Base-by-base conservation (phyloP, 2,113 vertebrate genomes). In the Setophaga coronata region DNA sequence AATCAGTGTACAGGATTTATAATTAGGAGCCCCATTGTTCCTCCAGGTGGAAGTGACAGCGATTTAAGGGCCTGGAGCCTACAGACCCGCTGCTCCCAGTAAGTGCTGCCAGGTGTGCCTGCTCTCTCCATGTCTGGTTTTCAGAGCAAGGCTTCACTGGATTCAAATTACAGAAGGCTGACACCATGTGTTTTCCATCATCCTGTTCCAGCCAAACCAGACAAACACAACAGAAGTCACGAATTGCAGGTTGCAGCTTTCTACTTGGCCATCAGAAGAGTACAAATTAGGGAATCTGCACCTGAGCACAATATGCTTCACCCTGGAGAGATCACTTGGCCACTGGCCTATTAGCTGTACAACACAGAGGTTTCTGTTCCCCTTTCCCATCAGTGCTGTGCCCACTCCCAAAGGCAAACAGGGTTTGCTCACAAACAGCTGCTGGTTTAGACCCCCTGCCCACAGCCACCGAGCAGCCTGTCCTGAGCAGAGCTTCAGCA, bases 121-220 rank as follows among this genome's bases (percentile, higher is more conserved):
- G 48, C 90, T 85, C 87, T 69, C 87, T 85, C 38, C 79, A 77
- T 85, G 94, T 94, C 85, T 95, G 94, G 36, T 77, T 92, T 90
- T 86, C 92, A 91, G 38, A 87, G 78, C 45, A 79, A 89, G 53
- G 33, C 36, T 87, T 60, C 31, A n/a, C 21, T 0, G 0, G 72
- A 76, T 50, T 90, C 74, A 66, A 47, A 80, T 87, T 86, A 76
- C 87, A 83, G 72, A 73, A 64, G 19, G 29, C 87, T 84, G 42
- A 84, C 72, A 50, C 20, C 50, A 91, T n/a, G 3, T 40, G 18
- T 82, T 50, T 72, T 65, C 70, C n/a, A 31, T 48, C 69, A 61
- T 10, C 38, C 45, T 76, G 67, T 57, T 57, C 54, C 78, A 93
- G 47, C 38, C 62, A 54, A 69, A 85, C 50, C 12, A 77, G 24